Base-by-base conservation (phyloP, 2,113 vertebrate genomes). In the Nesospiza acunhae region DNA sequence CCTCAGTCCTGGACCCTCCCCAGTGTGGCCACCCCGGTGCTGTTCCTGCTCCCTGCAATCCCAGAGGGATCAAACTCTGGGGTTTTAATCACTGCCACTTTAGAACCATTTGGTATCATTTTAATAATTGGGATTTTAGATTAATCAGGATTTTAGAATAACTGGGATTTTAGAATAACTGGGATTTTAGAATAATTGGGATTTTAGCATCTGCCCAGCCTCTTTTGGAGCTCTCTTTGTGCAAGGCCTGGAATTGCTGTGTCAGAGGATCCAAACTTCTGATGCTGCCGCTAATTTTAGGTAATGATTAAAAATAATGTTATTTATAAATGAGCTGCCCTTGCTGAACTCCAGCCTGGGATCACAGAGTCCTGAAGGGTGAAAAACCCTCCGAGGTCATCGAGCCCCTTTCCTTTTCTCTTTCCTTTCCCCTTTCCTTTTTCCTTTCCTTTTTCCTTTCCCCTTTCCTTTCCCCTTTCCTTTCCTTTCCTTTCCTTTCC, bases 11-110 rank as follows among this genome's bases (percentile, higher is more conserved):
- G 2, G 50, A 9, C 21, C 1, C 5, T 19, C 3, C 41, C 35
- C 17, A 3, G 12, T 8, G 42, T 10, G 7, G n/a, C 15, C 20
- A 8, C 12, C 50, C 69, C 37, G 3, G 37, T 8, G 10, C 35
- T 49, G 35, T 33, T 49, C 35, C 42, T 0, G 0, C 10, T 44
- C 21, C 46, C 46, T 22, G 35, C 75, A 6, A 0, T 13, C 46
- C 6, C 59, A 46, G 49, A 19, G 4, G 41, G 31, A 42, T 31
- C 15, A 5, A 46, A 55, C 2, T 0, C 2, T 3, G 35, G 30
- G 17, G 26, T 20, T 39, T 50, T 12, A 19, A 33, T 33, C 17
- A 8, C 2, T 55, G n/a, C 21, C 27, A 76, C 4, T 19, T 76
- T 11, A 9, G n/a, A 49, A 39, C 18, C 9, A 11, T 11, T 24